Conservation (phyloP, 2,797 vertebrate genomes). For the Chaunax sp. region DNA sequence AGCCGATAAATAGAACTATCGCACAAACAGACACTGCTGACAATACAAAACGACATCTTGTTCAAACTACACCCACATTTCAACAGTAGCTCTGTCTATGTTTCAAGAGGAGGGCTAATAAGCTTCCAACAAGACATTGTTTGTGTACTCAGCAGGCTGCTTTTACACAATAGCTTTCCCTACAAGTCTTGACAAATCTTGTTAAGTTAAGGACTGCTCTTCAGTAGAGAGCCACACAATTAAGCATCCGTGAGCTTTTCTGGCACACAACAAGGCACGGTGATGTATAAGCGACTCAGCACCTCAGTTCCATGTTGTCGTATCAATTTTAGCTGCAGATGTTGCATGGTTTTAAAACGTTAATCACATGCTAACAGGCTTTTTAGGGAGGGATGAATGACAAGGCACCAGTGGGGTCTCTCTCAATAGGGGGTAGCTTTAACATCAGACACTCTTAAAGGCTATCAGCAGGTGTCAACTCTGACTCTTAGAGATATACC, state of each 20-base stretch:
- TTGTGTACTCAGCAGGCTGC: constrained; percentile 58
- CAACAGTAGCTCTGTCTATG: constrained; percentile 44
- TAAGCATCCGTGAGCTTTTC: constrained; percentile 24
- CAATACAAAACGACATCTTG: constrained; percentile 50
- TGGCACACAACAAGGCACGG: constrained; percentile 46
- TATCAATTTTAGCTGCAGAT: neutral
- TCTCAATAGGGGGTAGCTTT: constrained; percentile 48
- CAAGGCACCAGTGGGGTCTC: constrained; percentile 47
- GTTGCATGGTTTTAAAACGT: neutral
- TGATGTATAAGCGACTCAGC: constrained; percentile 26
- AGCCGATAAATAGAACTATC: constrained; percentile 17
- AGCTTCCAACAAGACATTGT: constrained; percentile 56
- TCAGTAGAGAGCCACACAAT: constrained; percentile 50
- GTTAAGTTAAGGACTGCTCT: constrained; percentile 52
- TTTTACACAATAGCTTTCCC: constrained; percentile 57
- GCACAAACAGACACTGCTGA: constrained; percentile 25
- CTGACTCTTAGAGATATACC: constrained; percentile 55
- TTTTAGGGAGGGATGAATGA: constrained; percentile 32
- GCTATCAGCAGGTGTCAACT: constrained; percentile 75
- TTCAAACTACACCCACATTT: constrained; percentile 61
- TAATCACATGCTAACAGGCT: constrained; percentile 44
- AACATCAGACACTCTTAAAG: constrained; percentile 56
- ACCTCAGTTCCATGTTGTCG: neutral
- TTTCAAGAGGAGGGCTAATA: constrained; percentile 48
- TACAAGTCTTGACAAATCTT: constrained; percentile 80